Conservation (phyloP, 2,888 invertebrate species). For the Andricus quercusramuli region DNA sequence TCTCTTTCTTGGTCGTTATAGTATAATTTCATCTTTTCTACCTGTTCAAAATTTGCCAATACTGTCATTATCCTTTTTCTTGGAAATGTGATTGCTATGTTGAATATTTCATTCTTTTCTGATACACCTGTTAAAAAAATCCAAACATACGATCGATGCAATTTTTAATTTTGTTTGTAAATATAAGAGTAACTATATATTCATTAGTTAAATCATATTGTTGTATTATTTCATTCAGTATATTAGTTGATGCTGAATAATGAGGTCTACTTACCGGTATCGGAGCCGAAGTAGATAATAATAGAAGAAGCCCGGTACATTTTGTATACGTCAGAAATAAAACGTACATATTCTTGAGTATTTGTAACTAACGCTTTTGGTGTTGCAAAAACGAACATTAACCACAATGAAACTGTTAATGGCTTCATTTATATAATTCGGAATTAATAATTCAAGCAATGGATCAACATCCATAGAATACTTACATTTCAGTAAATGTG, state of each 20-base stretch:
- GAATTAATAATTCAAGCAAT: background rate
- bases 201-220: no score
- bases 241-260: background rate
- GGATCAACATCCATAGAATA: background rate
- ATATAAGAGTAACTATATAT: no score
- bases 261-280: background rate
- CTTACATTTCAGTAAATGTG: background rate
- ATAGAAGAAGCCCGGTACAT: slow-evolving; percentile 1
- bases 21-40: no score
- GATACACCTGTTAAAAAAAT: background rate
- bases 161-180: no score
- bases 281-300: background rate
- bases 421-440: background rate
- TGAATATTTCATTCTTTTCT: background rate
- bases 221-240: no score
- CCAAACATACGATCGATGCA: no score
- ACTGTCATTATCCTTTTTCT: background rate
- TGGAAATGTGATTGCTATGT: slow-evolving; percentile 1
- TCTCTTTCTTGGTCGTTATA: background rate
- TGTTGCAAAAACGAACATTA: background rate
- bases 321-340: background rate
- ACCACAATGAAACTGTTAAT: background rate
- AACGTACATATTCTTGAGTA: background rate
- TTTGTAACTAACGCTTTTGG: background rate
- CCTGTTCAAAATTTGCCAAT: background rate